These are phyloP conservation scores for Ennomos quercinarius DNA, from an alignment of 2,888 invertebrate species.

Conservation along the genomic window DNA sequence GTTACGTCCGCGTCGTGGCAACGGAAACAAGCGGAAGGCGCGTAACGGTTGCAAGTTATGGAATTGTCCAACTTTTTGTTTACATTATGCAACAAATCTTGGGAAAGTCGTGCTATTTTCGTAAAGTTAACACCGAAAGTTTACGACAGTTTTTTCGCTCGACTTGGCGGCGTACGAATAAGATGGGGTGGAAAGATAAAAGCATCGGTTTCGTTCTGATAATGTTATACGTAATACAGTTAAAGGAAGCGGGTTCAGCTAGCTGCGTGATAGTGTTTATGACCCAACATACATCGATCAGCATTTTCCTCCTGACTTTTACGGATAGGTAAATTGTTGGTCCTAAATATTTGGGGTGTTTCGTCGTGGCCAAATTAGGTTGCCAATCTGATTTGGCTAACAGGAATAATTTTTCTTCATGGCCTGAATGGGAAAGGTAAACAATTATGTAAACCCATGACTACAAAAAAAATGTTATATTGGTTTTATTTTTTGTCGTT, in stretches of 20 bases:
- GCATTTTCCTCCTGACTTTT: too few relatives aligned
- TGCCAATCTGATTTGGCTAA: too few relatives aligned
- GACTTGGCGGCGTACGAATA: slow-evolving; percentile 7
- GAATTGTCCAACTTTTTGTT: slow-evolving; percentile 27
- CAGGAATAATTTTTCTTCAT: too few relatives aligned
- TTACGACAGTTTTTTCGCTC: slow-evolving; percentile 9
- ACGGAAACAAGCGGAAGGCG: slow-evolving; percentile 15
- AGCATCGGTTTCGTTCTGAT: slow-evolving; percentile 1
- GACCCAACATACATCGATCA: not conserved
- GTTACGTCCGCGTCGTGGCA: not conserved
- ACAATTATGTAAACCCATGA: too few relatives aligned
- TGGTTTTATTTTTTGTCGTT: too few relatives aligned
- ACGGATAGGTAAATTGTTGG: too few relatives aligned
- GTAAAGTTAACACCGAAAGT: slow-evolving; percentile 2
- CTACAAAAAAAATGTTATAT: too few relatives aligned
- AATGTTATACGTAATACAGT: not conserved
- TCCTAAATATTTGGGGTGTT: too few relatives aligned
- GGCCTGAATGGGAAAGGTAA: too few relatives aligned
- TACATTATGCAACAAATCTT: slow-evolving; percentile 26
- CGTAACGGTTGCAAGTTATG: slow-evolving; percentile 17
- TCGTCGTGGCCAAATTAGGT: too few relatives aligned
- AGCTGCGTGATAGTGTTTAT: slow-evolving; percentile 1
- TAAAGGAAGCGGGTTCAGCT: too few relatives aligned
- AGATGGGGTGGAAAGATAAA: slow-evolving; percentile 5
- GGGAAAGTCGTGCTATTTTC: slow-evolving; percentile 14